Percentiles rank a stretch among this genome's conserved stretches.
These are phyloP conservation scores for Andrena trimmerana DNA, from an alignment of 2,888 invertebrate species.

Conservation along the genomic window DNA sequence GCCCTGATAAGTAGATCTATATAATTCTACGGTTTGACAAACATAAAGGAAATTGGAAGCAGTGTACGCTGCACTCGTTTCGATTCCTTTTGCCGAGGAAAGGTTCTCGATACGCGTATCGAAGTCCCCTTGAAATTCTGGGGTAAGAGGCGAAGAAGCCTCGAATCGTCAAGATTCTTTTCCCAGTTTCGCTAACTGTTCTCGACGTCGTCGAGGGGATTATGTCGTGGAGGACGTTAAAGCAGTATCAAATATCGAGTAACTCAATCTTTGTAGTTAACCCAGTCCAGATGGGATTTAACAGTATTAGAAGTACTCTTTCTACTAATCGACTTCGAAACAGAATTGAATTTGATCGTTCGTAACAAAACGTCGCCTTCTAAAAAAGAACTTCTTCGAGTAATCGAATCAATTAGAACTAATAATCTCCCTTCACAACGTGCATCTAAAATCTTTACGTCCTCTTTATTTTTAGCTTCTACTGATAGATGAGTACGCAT, in stretches of 20 bases:
- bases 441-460: too few relatives aligned
- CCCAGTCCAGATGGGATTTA: slow-evolving; percentile 27
- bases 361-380: neutral
- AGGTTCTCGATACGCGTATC: slow-evolving; percentile 40
- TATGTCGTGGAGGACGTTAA: slow-evolving; percentile 52
- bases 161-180: slow-evolving; percentile 59
- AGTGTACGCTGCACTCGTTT: slow-evolving; percentile 1
- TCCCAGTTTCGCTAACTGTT: slow-evolving; percentile 61
- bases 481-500: neutral
- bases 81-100: slow-evolving; percentile 23
- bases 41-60: slow-evolving; percentile 2
- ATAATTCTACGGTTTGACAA: neutral
- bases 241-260: slow-evolving; percentile 55
- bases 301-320: neutral
- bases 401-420: too few relatives aligned
- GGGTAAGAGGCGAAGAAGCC: slow-evolving; percentile 35
- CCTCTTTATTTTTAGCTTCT: neutral
- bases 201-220: slow-evolving; percentile 53
- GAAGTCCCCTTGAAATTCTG: slow-evolving; percentile 39
- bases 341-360: neutral
- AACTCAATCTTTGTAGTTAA: slow-evolving; percentile 33
- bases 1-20: slow-evolving; percentile 1
- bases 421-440: too few relatives aligned
- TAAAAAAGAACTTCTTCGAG: too few relatives aligned
- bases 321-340: neutral